Evolutionary conservation across 2,113 vertebrate species (phyloP).

Genomic region (Oostethus manadensis): DNA sequence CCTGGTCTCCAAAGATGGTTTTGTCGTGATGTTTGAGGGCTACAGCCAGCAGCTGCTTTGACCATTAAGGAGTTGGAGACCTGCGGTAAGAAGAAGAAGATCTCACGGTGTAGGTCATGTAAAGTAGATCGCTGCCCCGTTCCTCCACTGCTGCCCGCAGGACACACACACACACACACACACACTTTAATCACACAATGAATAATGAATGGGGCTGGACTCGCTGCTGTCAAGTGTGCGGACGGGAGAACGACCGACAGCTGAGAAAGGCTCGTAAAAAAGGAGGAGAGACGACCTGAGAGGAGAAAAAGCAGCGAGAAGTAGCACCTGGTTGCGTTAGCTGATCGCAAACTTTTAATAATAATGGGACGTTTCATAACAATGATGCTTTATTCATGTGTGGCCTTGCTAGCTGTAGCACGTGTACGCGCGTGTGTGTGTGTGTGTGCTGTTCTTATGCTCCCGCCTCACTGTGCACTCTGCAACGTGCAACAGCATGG

Average conservation of each 20-base stretch:
- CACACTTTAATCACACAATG: conserved; percentile 63
- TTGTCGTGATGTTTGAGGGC: too few species aligned
- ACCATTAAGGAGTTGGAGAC: not conserved
- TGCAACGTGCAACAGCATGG: not conserved
- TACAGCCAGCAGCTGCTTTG: not conserved
- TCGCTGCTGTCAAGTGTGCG: conserved; percentile 59
- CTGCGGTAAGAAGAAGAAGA: not conserved
- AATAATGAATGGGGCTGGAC: conserved; percentile 63
- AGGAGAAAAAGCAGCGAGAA: too few species aligned
- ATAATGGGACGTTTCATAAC: too few species aligned
- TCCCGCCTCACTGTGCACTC: not conserved
- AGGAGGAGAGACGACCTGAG: not conserved
- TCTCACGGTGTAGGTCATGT: conserved; percentile 23
- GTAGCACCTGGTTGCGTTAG: conserved; percentile 5
- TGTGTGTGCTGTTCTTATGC: not conserved
- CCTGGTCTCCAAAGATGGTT: too few species aligned
- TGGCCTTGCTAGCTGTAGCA: not conserved
- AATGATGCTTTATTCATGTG: not conserved
- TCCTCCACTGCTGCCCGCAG: conserved; percentile 15
- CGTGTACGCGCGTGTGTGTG: too few species aligned
- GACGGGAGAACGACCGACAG: conserved; percentile 54
- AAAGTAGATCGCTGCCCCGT: conserved; percentile 25
- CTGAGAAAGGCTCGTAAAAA: conserved; percentile 38
- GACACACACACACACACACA: conserved; percentile 6
- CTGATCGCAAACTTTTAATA: too few species aligned